Conservation (phyloP, 1,140 invertebrate genomes). For the Odontomachus brunneus region DNA sequence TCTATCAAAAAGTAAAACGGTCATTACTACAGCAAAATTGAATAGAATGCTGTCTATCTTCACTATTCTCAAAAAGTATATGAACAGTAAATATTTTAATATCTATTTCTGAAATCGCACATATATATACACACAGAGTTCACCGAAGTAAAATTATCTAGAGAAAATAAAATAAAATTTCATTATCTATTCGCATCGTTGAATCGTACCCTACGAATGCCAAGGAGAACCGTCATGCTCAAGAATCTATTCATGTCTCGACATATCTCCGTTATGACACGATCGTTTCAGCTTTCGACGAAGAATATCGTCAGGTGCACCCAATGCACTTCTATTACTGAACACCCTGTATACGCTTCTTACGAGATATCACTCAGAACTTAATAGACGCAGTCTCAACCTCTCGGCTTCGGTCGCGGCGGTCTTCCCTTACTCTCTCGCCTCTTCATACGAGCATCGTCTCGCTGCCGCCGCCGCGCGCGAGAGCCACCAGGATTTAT, state of each 20-base stretch:
- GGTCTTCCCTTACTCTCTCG: conserved; percentile 10
- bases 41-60: no score
- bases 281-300: not conserved
- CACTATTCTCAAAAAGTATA: no score
- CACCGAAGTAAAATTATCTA: no score
- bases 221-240: not conserved
- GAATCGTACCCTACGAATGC: not conserved
- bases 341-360: not conserved
- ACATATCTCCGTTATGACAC: not conserved
- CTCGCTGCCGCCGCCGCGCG: not conserved
- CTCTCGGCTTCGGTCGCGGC: not conserved
- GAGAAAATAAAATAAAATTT: no score
- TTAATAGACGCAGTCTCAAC: conserved; percentile 35
- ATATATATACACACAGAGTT: no score
- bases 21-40: no score
- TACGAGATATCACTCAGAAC: conserved; percentile 36
- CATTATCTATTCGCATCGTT: not conserved
- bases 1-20: no score
- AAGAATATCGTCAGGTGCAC: not conserved
- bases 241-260: not conserved
- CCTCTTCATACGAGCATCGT: conserved; percentile 10
- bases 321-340: not conserved
- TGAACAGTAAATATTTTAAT: no score
- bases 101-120: no score
- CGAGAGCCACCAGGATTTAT: conserved; percentile 70